Base-by-base conservation (phyloP, 1,140 invertebrate species). In the Leptoteleia sp. region DNA sequence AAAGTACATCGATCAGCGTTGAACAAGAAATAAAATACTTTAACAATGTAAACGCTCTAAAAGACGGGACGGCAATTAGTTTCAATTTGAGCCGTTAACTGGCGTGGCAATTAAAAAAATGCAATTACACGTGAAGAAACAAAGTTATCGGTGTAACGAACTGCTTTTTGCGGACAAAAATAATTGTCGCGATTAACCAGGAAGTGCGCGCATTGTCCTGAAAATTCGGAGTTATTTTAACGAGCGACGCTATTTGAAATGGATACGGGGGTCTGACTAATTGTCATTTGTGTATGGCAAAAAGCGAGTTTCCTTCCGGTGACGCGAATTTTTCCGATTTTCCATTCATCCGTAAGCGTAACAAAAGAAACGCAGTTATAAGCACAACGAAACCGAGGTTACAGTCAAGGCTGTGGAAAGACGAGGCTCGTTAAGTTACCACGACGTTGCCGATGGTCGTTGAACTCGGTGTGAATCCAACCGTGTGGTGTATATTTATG, bases 391-490 rank as follows among this genome's bases (percentile, higher is more conserved):
- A 65, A n/a, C 50, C 70, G 61, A 75, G 71, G 71, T 75, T 75
- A 31, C 61, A 75, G 71, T 75, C 71, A 75, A 75, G 71, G 71
- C 71, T 75, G 54, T 75, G 54, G 61, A 75, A 75, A 75, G 61
- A 61, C 71, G 61, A 75, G 71, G 59, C 71, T 75, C 25, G 71
- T 75, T 75, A 75, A 65, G 61, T 75, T 57, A 67, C 71, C 37
- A 62, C 61, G 59, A 75, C 71, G 61, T 38, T 35, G 54, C 37
- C 17, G 50, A 75, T 75, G 71, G 71, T 75, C 71, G 71, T 65
- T 75, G 71, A 75, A 75, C 71, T 73, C 52, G 7, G 59, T 73
- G 52, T 73, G 59, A 73, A 64, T 73, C 70, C 52, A 73, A 61
- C 71, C 71, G 52, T 65, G 27, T 59, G 50, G 29, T 25, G 16